These are phyloP conservation scores for Halocynthia roretzi DNA, from an alignment of 23 tunicate species.

Conservation along the genomic window DNA sequence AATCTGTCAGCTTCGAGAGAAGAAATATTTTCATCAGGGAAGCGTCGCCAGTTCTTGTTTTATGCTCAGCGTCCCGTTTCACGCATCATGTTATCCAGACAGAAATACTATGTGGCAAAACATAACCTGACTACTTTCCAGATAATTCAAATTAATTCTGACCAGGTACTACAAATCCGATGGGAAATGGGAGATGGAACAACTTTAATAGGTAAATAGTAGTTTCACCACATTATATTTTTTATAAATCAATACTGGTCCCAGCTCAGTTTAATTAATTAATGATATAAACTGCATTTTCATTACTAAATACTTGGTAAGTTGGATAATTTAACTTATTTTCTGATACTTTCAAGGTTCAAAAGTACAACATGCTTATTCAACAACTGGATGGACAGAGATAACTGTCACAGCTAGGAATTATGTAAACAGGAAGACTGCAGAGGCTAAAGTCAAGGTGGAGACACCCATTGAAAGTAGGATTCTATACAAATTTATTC, in stretches of 20 bases:
- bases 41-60: constrained; percentile 16
- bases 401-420: constrained; percentile 6
- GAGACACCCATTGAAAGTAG: constrained; percentile 8
- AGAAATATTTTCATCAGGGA: constrained; percentile 4
- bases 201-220: not conserved
- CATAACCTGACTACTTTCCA: not conserved
- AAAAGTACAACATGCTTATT: constrained; percentile 8
- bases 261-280: too few species aligned
- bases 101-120: not conserved
- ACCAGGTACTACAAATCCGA: not conserved
- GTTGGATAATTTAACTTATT: not conserved
- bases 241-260: too few species aligned
- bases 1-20: constrained; percentile 2
- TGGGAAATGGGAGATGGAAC: constrained; percentile 32
- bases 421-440: not conserved
- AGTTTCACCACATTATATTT: too few species aligned
- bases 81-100: not conserved
- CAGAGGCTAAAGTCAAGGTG: constrained; percentile 6
- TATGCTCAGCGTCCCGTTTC: constrained; percentile 13
- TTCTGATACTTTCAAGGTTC: constrained; percentile 2
- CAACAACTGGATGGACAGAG: constrained; percentile 1
- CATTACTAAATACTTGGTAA: not conserved
- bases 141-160: not conserved
- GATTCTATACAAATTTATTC: not conserved
- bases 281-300: too few species aligned